Percentiles rank a stretch among this genome's conserved stretches.
phyloP scores from a whole-genome alignment of 2,888 invertebrate genomes.

The Limnephilus marmoratus region DNA sequence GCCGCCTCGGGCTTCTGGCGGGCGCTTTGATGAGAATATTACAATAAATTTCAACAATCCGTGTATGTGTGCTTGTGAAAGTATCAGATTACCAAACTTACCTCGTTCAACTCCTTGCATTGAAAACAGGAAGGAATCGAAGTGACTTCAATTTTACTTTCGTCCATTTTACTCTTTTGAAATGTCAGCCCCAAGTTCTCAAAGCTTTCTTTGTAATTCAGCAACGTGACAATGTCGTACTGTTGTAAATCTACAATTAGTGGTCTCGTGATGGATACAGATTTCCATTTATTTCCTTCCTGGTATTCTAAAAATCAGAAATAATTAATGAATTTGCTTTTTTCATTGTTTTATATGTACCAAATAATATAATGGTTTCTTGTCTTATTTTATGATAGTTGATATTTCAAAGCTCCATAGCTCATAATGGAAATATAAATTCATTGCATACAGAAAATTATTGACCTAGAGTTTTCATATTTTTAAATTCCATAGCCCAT shows the following conservation, averaged over 20 bases:
- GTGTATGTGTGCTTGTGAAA: not conserved
- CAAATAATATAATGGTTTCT: no score
- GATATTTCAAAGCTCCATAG: no score
- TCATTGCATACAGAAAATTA: no score
- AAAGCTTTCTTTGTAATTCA: slow-evolving; percentile 77
- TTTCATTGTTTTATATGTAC: no score
- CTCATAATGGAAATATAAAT: no score
- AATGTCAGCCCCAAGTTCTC: slow-evolving; percentile 79
- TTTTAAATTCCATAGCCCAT: no score
- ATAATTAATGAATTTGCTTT: not conserved
- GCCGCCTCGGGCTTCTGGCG: no score
- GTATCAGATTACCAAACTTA: not conserved
- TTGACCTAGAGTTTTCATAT: no score
- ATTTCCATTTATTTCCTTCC: slow-evolving; percentile 71
- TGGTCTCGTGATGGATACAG: not conserved
- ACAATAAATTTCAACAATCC: not conserved
- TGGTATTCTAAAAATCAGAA: slow-evolving; percentile 74
- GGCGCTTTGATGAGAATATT: no score
- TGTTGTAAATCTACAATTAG: slow-evolving; percentile 70
- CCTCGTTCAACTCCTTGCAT: slow-evolving; percentile 77
- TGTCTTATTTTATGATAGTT: no score
- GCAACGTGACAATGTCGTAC: slow-evolving; percentile 77
- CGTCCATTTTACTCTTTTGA: slow-evolving; percentile 69
- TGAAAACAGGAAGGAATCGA: slow-evolving; percentile 81
- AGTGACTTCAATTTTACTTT: slow-evolving; percentile 73